A percentile compares a stretch with the other conserved stretches of the same genome.
These are phyloP conservation scores for Cladopsammia gracilis DNA, from an alignment of 64 coral and sea anemone genomes.

Conservation along the genomic window DNA sequence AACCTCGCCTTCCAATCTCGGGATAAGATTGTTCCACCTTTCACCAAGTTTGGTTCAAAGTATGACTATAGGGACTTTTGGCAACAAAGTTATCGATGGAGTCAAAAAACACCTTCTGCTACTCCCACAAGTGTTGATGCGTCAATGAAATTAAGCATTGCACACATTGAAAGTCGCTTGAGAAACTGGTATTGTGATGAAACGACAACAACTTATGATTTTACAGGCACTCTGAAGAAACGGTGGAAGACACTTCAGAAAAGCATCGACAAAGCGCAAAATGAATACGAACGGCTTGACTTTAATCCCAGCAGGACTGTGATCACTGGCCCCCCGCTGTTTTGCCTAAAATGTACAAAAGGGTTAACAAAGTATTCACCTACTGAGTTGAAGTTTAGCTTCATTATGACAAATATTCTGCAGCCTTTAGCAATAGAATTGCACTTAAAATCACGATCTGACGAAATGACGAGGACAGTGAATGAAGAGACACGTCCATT, in stretches of 20 bases:
- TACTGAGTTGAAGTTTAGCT: conserved; percentile 21
- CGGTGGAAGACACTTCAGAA: not conserved
- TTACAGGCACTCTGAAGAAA: not conserved
- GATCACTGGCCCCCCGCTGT: not conserved
- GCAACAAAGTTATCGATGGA: not conserved
- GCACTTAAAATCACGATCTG: not conserved
- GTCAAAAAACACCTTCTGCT: not conserved
- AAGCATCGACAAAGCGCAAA: not conserved
- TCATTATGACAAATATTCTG: conserved; percentile 37
- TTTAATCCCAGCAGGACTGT: not conserved
- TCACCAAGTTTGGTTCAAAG: not conserved
- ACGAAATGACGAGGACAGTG: conserved; percentile 10
- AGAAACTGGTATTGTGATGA: not conserved
- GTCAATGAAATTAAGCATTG: not conserved
- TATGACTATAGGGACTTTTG: conserved; percentile 38
- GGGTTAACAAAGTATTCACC: not conserved
- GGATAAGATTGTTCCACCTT: too few relatives aligned
- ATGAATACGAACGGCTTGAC: not conserved
- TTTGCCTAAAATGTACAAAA: not conserved
- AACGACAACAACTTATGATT: not conserved
- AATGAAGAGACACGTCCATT: not conserved
- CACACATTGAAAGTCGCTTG: conserved; percentile 6
- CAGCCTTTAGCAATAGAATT: not conserved
- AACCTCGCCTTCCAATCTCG: too few relatives aligned
- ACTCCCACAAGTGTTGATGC: not conserved